Evolutionary conservation across 2,797 vertebrate genomes (phyloP).

Genomic region (Oophaga sylvatica): DNA sequence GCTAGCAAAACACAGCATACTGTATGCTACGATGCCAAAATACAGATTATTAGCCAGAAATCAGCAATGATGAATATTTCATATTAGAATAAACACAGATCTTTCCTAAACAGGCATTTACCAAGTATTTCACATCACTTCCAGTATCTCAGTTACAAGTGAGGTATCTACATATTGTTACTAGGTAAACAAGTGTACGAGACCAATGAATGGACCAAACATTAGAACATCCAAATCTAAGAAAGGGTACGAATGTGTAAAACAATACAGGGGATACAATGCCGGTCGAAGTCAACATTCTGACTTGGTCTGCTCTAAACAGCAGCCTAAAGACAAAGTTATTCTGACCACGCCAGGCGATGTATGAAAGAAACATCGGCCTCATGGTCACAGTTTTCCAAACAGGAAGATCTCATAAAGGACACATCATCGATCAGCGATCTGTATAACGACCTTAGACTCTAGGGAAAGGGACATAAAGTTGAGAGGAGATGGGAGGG

Average conservation of each 20-base stretch:
- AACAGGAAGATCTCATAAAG: too few relatives aligned
- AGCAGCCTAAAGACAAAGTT: background rate
- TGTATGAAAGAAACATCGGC: background rate
- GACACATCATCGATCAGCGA: too few relatives aligned
- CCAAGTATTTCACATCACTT: background rate
- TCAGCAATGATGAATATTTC: conserved; percentile 15
- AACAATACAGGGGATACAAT: background rate
- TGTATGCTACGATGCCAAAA: conserved; percentile 12
- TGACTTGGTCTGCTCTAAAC: background rate
- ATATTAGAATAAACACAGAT: background rate
- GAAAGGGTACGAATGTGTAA: background rate
- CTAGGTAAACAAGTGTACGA: conserved; percentile 20
- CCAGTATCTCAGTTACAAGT: background rate
- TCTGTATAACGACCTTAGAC: background rate
- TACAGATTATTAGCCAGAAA: background rate
- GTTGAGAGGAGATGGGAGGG: background rate
- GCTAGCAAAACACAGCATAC: conserved; percentile 22
- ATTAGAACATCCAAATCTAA: background rate
- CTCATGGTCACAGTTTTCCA: background rate
- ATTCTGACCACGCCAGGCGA: background rate
- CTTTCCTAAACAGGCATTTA: background rate
- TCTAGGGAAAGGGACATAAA: background rate
- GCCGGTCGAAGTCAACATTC: background rate
- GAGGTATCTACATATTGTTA: background rate
- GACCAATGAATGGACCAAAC: background rate